Base-by-base conservation (phyloP, 2,113 vertebrate genomes). In the Noctilio leporinus region DNA sequence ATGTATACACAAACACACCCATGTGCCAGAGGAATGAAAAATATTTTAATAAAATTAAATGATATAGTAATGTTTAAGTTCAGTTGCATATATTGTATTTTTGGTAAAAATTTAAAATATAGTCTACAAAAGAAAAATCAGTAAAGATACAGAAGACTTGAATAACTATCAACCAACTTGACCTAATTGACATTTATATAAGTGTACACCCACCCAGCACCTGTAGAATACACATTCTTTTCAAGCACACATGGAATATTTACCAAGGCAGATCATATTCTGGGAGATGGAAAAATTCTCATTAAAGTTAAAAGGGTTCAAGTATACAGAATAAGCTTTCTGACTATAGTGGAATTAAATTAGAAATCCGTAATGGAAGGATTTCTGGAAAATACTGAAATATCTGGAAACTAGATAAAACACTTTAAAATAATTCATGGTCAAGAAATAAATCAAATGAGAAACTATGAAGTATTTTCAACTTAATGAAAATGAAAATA, bases 291-390 rank as follows among this genome's bases (percentile, higher is more conserved):
- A 57, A 93, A 84, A 93, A 82, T 30, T 92, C 33, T 82, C 30
- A 89, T 72, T 93, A 81, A 85, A 91, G 90, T 93, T 49, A 80
- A 93, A 93, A 92, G 49, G 49, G 40, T 88, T 84, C 43, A 86
- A 40, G 49, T 86, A 62, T 89, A 72, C 8, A 55, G 77, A 65
- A 15, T 85, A 82, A 89, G 35, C 93, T 87, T 72, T 94, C 49
- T 87, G 49, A 77, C 40, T 12, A 51, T 20, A 84, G 1, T 92
- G 33, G 45, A 95, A 94, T 87, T 96, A 90, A 96, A 92, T 89
- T 96, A 83, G 53, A 96, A 94, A 80, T 83, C 59, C 22, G 1
- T 93, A 91, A 84, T 16, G 67, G 53, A 93, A 86, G 75, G 28
- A 57, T 62, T 57, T 90, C 57, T 75, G 53, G 49, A 93, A 94